phyloP scores from a whole-genome alignment of 2,888 invertebrate genomes.

The Aphidius colemani region DNA sequence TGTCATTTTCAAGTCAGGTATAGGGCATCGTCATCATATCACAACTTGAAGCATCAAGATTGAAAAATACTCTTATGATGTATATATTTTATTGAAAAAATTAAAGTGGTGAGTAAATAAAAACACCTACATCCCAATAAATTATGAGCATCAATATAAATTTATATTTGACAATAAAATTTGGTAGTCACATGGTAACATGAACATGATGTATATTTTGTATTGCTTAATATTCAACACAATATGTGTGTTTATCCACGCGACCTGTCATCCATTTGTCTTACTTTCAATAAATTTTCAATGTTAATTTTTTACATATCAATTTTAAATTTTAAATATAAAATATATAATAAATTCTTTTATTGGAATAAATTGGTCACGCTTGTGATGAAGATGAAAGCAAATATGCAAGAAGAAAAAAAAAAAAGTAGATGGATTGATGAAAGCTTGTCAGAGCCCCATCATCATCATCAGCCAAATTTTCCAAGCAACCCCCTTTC shows the following conservation, averaged over 20 bases:
- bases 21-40: too few relatives aligned
- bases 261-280: slow-evolving; percentile 46
- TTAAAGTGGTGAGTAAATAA: slow-evolving; percentile 1
- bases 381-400: slow-evolving; percentile 46
- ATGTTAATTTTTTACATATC: too few relatives aligned
- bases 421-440: slow-evolving; percentile 34
- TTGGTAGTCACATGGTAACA: too few relatives aligned
- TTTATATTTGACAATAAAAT: too few relatives aligned
- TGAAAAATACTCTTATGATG: too few relatives aligned
- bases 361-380: slow-evolving; percentile 48
- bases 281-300: slow-evolving; percentile 27
- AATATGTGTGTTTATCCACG: slow-evolving; percentile 50
- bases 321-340: too few relatives aligned
- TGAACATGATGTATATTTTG: too few relatives aligned
- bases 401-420: slow-evolving; percentile 23
- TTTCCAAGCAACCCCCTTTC: slow-evolving; percentile 42
- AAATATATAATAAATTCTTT: too few relatives aligned
- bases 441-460: slow-evolving; percentile 34
- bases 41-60: too few relatives aligned
- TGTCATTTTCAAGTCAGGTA: slow-evolving; percentile 25
- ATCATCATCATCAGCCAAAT: slow-evolving; percentile 52
- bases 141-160: not conserved
- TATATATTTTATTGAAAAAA: too few relatives aligned
- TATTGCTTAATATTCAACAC: slow-evolving; percentile 50
- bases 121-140: slow-evolving; percentile 14